A percentile compares a stretch with the other conserved stretches of the same genome.
These are phyloP conservation scores for Ligdia adustata DNA, from an alignment of 2,888 invertebrate genomes.

Conservation along the genomic window DNA sequence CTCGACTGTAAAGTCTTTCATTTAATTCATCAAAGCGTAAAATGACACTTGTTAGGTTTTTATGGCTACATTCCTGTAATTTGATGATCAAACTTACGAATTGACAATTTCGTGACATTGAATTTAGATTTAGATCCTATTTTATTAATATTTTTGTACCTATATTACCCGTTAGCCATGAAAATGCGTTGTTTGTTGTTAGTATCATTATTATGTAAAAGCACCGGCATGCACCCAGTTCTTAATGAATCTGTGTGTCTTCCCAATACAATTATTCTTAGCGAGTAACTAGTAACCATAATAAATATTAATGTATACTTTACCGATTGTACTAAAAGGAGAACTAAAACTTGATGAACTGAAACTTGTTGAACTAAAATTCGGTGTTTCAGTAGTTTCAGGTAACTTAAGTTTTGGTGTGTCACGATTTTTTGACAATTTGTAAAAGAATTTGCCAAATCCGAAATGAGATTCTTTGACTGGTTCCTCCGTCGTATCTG, in stretches of 20 bases:
- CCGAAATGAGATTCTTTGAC: slow-evolving; percentile 76
- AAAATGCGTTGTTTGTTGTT: slow-evolving; percentile 16
- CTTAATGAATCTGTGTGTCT: slow-evolving; percentile 79
- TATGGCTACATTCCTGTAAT: slow-evolving; percentile 16
- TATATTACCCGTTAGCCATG: slow-evolving; percentile 11
- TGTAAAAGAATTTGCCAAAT: slow-evolving; percentile 62
- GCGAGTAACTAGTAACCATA: too few species aligned
- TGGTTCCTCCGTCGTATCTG: slow-evolving; percentile 67
- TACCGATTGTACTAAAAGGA: too few species aligned
- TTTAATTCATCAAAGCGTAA: slow-evolving; percentile 28
- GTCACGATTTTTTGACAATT: slow-evolving; percentile 50
- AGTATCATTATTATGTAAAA: slow-evolving; percentile 22
- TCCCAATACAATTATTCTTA: slow-evolving; percentile 43
- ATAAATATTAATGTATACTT: slow-evolving; percentile 59
- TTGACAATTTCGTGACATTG: slow-evolving; percentile 16
- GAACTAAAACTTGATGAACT: too few species aligned
- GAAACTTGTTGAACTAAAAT: too few species aligned
- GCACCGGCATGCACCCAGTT: slow-evolving; percentile 65
- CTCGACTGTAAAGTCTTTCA: slow-evolving; percentile 28
- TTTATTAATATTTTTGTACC: background rate
- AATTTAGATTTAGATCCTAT: slow-evolving; percentile 13
- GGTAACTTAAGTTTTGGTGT: slow-evolving; percentile 56
- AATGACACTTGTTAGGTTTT: slow-evolving; percentile 17
- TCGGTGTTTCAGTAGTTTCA: too few species aligned
- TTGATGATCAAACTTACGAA: slow-evolving; percentile 11